Evolutionary conservation across 2,888 invertebrate species (phyloP).

Genomic region (Operophtera brumata): DNA sequence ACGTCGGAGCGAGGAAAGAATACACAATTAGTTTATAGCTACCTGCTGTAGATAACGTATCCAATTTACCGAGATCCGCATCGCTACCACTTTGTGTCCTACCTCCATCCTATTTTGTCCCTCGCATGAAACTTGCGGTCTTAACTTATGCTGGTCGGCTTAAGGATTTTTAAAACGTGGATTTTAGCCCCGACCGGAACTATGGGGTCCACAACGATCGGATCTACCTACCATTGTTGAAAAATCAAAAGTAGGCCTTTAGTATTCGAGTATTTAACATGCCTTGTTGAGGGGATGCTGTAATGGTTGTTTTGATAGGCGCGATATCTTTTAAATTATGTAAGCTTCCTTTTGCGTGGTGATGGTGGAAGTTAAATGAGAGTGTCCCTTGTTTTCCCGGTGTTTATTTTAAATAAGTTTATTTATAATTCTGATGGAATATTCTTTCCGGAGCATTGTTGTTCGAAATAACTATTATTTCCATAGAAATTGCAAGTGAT

Average conservation of each 20-base stretch:
- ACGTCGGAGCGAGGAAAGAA: conserved; percentile 78
- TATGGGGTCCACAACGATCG: conserved; percentile 72
- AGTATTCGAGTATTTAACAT: conserved; percentile 66
- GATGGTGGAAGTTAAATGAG: conserved; percentile 20
- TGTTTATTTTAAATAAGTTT: conserved; percentile 17
- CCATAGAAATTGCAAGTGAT: neutral
- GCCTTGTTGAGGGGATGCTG: conserved; percentile 43
- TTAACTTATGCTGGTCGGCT: conserved; percentile 57
- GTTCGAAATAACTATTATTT: conserved; percentile 15
- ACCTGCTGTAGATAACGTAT: conserved; percentile 75
- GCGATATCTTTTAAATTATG: conserved; percentile 37
- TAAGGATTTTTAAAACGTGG: conserved; percentile 74
- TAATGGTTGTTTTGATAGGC: conserved; percentile 37
- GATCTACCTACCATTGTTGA: conserved; percentile 71
- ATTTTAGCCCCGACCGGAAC: conserved; percentile 74
- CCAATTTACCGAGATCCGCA: conserved; percentile 57
- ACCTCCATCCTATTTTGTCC: conserved; percentile 37
- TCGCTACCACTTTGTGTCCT: conserved; percentile 41
- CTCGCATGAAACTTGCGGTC: conserved; percentile 41
- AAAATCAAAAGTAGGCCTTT: conserved; percentile 76
- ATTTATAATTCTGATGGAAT: conserved; percentile 18
- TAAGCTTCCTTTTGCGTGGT: conserved; percentile 31
- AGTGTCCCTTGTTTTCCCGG: conserved; percentile 21
- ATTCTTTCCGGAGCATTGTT: conserved; percentile 20
- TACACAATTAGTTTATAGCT: conserved; percentile 79